Base-by-base conservation (phyloP, 2,797 vertebrate species). In the Falco peregrinus region DNA sequence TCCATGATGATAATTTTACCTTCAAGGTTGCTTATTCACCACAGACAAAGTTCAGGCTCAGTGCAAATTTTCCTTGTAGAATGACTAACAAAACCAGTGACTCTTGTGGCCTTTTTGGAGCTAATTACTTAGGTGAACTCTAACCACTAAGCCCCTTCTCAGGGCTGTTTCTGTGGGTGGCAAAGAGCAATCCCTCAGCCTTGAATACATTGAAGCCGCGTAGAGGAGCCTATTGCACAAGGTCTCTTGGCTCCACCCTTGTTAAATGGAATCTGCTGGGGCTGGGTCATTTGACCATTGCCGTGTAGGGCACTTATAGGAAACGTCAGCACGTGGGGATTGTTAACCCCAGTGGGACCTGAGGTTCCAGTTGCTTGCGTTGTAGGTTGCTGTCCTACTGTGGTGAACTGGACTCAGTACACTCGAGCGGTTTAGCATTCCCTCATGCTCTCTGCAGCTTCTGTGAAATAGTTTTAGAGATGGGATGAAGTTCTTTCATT, bases 271-370 rank as follows among this genome's bases (percentile, higher is more conserved):
- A 69, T 37, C 25, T 73, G 2, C 15, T 59, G 41, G 33, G 12
- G 4, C 9, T 64, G 65, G 16, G 14, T 57, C 7, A 2, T 59
- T 33, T 75, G 54, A 31, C 43, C n/a, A 77, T 65, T 67, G 51
- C 33, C 10, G 7, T 1, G 1, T 31, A 33, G n/a, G 37, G 48
- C 60, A 11, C 13, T 47, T 13, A 14, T 10, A 24, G 37, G 63
- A 69, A 76, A 35, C 0, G 1, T 56, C 26, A 73, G 63, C 41
- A 57, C 0, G 0, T 3, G 25, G 28, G 11, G 9, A 21, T 54
- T 59, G 4, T 19, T 57, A 54, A 54, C 7, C 16, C 13, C 22
- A 4, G 29, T 6, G 18, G 51, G 57, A 37, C 31, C 4, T 57
- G 41, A 73, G 53, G 31, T 16, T 80, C 15, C 17, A 22, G 0